A percentile compares a stretch with the other conserved stretches of the same genome.
Evolutionary conservation across 2,888 invertebrate genomes (phyloP).

Genomic region (Gastracanthus pulcherrimus): DNA sequence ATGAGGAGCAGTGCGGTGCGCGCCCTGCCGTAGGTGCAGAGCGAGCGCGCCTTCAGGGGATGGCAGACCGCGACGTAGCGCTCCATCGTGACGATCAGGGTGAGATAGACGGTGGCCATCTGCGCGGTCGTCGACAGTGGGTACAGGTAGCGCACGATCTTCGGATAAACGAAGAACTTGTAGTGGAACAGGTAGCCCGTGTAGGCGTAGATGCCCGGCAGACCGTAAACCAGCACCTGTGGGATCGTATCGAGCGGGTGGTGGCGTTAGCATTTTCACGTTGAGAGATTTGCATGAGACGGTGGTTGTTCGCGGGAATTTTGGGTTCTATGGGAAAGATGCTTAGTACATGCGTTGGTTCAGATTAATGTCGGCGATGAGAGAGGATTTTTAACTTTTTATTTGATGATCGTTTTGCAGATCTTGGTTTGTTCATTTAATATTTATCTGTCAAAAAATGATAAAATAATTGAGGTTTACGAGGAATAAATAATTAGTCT

Average conservation of each 20-base stretch:
- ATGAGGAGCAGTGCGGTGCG: constrained; percentile 91
- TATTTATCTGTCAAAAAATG: too few relatives aligned
- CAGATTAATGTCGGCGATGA: too few relatives aligned
- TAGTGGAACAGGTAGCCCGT: constrained; percentile 88
- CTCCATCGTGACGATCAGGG: constrained; percentile 93
- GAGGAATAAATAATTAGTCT: too few relatives aligned
- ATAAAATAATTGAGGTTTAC: too few relatives aligned
- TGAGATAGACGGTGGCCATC: constrained; percentile 95
- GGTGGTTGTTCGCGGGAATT: too few relatives aligned
- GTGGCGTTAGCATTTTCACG: not conserved
- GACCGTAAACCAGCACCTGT: constrained; percentile 86
- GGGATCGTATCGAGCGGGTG: constrained; percentile 18
- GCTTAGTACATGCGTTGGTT: too few relatives aligned
- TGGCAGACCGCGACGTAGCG: constrained; percentile 96
- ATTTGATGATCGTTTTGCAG: too few relatives aligned
- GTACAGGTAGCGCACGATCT: constrained; percentile 88
- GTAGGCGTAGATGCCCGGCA: constrained; percentile 91
- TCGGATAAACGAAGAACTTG: constrained; percentile 88
- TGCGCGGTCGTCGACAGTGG: constrained; percentile 93
- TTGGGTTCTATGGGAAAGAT: too few relatives aligned
- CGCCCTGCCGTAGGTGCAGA: constrained; percentile 94
- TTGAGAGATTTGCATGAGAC: too few relatives aligned
- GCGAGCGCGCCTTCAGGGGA: constrained; percentile 91
- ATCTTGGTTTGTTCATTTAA: too few relatives aligned
- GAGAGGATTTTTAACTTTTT: too few relatives aligned